Percentiles rank a stretch among this genome's conserved stretches.
These are phyloP conservation scores for Heliconius erato DNA, from an alignment of 2,888 invertebrate genomes.

Conservation along the genomic window DNA sequence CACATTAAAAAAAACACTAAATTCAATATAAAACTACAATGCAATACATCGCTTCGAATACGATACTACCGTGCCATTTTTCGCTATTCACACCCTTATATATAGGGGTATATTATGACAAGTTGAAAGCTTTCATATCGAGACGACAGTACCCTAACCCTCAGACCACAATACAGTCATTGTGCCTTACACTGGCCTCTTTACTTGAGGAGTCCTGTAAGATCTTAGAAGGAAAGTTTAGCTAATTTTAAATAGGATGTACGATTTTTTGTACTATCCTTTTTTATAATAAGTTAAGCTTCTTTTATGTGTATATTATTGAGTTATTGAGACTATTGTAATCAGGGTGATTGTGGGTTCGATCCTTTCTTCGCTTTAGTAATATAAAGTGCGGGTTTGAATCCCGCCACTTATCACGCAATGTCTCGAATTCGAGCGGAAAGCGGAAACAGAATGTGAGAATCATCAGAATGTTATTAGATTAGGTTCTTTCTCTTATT, in stretches of 20 bases:
- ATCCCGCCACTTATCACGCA: too few species aligned
- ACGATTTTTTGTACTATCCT: too few species aligned
- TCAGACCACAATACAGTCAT: slow-evolving; percentile 25
- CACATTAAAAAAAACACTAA: not conserved
- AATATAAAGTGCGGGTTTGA: too few species aligned
- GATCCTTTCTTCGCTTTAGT: too few species aligned
- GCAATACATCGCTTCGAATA: not conserved
- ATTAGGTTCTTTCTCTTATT: too few species aligned
- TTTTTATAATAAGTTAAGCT: not conserved
- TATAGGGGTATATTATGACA: slow-evolving; percentile 34
- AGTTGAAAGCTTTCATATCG: slow-evolving; percentile 33
- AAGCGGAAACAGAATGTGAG: too few species aligned
- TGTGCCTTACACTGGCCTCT: slow-evolving; percentile 27
- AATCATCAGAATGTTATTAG: too few species aligned
- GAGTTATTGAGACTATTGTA: too few species aligned
- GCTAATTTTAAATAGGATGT: not conserved
- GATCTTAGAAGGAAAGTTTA: slow-evolving; percentile 1
- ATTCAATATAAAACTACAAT: not conserved
- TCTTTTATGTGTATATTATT: not conserved
- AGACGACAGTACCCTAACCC: slow-evolving; percentile 30
- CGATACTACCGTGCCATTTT: slow-evolving; percentile 8
- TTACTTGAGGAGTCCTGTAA: slow-evolving; percentile 18
- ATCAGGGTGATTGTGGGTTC: too few species aligned
- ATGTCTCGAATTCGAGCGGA: too few species aligned
- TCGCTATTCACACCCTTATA: slow-evolving; percentile 41